Evolutionary conservation across 1,140 invertebrate genomes (phyloP), one percentile per base, ranked within the genome.

Genomic region (Meloidogyne chitwoodi): DNA sequence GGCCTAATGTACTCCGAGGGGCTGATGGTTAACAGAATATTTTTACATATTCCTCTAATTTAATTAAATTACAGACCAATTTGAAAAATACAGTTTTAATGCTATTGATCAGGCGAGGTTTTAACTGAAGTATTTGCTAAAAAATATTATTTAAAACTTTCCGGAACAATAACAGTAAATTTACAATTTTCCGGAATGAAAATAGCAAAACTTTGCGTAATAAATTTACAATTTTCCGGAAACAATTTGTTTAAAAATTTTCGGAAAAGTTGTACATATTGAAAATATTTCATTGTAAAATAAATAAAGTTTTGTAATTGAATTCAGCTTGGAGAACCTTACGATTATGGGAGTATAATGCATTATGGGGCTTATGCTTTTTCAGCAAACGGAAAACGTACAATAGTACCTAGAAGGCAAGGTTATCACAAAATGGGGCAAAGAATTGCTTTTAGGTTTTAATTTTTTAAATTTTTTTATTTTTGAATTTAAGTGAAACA

Each of bases 341-440:
- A 85, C 66, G 91, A 91, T 79, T 90, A 90, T 74, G 82, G 82
- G 24, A 75, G 63, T 29, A 75, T 78, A 24, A 78, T 65, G 89
- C 90, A 90, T 78, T 90, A 90, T 77, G 89, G 89, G 0, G 83
- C 88, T 10, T 90, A 87, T 77, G 90, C 90, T 16, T 91, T 90
- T 84, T 88, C 89, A 38, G 87, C 86, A 65, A 88, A 90, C 75
- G 81, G 88, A 14, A 83, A 86, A 56, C 82, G 87, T 67, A 90
- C 90, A 41, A 91, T 91, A 29, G 89, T 91, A 65, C 79, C 88
- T 2, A 87, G 89, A 6, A 89, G 83, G 34, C 84, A 83, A 77
- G 85, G 80, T 44, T 74, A 84, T 22, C 80, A 81, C 12, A 78
- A 88, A 76, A 89, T 90, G 81, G 90, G 90, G 16, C 90, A 90